A percentile compares a stretch with the other conserved stretches of the same genome.
These are phyloP conservation scores for Alectoris magna DNA, from an alignment of 2,797 vertebrate genomes.

Conservation along the genomic window DNA sequence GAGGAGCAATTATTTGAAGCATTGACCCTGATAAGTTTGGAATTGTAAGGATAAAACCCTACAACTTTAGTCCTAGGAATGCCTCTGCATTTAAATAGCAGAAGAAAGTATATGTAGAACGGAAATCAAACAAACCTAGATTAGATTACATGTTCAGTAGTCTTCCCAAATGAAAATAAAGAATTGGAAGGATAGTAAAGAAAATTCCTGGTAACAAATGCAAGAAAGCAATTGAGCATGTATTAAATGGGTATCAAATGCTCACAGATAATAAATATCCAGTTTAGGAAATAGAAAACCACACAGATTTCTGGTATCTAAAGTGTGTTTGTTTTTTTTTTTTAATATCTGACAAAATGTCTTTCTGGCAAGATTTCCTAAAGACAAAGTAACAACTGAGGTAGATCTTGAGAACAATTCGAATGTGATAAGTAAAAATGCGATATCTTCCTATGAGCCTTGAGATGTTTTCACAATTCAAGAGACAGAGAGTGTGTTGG, in stretches of 20 bases:
- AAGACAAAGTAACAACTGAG: not conserved
- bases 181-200: not conserved
- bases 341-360: fast-evolving
- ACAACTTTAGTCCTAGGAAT: not conserved
- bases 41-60: not conserved
- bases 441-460: not conserved
- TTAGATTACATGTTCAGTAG: not conserved
- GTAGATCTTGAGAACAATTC: not conserved
- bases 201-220: not conserved
- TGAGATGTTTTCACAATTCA: not conserved
- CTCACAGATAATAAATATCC: conserved; percentile 12
- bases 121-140: conserved; percentile 21
- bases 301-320: not conserved
- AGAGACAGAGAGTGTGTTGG: fast-evolving
- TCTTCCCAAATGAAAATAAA: not conserved
- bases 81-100: not conserved
- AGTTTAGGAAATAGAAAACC: conserved; percentile 16
- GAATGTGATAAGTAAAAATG: not conserved
- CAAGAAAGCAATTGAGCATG: not conserved
- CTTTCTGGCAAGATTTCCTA: not conserved
- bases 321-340: not conserved
- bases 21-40: not conserved
- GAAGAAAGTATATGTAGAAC: not conserved
- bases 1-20: not conserved
- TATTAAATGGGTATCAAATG: not conserved